phyloP scores from a whole-genome alignment of 2,797 vertebrate genomes.

The Lacerta bilineata region DNA sequence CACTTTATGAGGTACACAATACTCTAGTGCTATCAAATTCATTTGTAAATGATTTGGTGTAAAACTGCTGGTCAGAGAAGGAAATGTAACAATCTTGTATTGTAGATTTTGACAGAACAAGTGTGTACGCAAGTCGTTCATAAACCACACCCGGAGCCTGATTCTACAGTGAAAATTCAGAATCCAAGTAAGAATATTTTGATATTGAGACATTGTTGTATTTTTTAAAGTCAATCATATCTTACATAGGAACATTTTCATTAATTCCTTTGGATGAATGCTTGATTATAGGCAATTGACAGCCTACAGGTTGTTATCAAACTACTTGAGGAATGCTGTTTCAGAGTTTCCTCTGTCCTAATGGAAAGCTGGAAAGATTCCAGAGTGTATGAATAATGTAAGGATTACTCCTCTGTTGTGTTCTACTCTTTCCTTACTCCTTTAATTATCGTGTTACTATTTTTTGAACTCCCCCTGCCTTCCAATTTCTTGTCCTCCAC shows the following conservation, averaged over 20 bases:
- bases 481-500: not conserved
- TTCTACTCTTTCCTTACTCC: not conserved
- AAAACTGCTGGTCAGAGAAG: slow-evolving; percentile 46
- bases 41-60: not conserved
- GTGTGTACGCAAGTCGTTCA: slow-evolving; percentile 99
- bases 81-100: slow-evolving; percentile 56
- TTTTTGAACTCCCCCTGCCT: not conserved
- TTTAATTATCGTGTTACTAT: slow-evolving; percentile 2
- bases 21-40: not conserved
- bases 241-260: slow-evolving; percentile 1
- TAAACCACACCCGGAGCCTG: slow-evolving; percentile 97
- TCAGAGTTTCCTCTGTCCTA: not conserved
- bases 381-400: not conserved
- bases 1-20: slow-evolving; percentile 92
- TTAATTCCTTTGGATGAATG: not conserved
- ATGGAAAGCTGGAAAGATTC: not conserved
- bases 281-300: not conserved
- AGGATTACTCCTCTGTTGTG: not conserved
- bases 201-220: slow-evolving; percentile 21
- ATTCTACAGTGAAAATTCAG: slow-evolving; percentile 99
- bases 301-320: not conserved
- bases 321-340: not conserved
- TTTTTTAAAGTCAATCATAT: slow-evolving; percentile 20
- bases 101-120: slow-evolving; percentile 98
- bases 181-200: slow-evolving; percentile 92